Conservation (phyloP, 2,113 vertebrate species). For the Microcebus jonahi region DNA sequence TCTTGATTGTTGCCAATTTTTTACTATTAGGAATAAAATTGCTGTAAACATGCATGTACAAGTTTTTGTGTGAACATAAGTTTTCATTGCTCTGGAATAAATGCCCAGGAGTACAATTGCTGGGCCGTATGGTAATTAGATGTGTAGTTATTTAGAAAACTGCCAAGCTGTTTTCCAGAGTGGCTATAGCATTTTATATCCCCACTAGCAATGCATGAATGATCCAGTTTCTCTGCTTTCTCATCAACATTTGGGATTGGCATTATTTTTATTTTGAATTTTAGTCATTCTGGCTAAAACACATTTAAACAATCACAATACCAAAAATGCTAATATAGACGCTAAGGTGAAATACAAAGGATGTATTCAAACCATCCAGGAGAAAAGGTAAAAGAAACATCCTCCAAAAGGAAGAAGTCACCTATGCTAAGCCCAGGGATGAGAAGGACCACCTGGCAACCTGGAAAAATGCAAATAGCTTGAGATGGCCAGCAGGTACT, state of each 20-base stretch:
- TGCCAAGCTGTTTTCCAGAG: neutral
- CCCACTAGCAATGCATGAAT: neutral
- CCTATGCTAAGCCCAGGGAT: neutral
- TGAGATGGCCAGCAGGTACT: neutral
- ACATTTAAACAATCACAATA: neutral
- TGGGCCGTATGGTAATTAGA: neutral
- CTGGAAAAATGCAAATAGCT: neutral
- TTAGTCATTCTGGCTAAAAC: neutral
- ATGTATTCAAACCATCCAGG: neutral
- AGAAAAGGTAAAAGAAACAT: neutral
- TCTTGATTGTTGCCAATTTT: neutral
- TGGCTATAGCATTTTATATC: neutral
- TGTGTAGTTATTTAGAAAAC: neutral
- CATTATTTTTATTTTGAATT: neutral
- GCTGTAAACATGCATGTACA: neutral
- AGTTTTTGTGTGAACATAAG: neutral
- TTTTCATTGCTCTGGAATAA: constrained; percentile 18
- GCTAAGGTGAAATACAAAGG: neutral
- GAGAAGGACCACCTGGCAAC: neutral
- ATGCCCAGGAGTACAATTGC: neutral
- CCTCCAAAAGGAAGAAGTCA: neutral
- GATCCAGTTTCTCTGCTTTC: neutral
- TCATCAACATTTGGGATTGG: neutral
- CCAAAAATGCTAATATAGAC: neutral
- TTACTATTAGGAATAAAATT: neutral